phyloP scores from a whole-genome alignment of 1,140 invertebrate genomes.

The Trichoplusia ni region DNA sequence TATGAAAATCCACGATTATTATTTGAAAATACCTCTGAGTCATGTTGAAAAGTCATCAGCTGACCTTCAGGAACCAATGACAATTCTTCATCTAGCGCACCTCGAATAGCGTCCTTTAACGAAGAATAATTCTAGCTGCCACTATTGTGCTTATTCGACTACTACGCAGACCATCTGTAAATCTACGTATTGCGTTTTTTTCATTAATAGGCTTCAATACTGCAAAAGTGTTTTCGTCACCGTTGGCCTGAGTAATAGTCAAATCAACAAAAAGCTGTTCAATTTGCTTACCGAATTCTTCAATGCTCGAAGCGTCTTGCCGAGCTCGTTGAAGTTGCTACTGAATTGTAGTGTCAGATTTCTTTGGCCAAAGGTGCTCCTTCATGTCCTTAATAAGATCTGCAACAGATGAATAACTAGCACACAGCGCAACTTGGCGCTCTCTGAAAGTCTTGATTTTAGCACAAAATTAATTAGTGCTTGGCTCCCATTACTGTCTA shows the following conservation, averaged over 20 bases:
- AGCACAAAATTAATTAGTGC: too few species aligned
- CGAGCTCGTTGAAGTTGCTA: too few species aligned
- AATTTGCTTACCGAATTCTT: too few species aligned
- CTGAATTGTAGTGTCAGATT: too few species aligned
- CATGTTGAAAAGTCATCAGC: not conserved
- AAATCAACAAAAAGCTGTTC: not conserved
- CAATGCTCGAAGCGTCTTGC: too few species aligned
- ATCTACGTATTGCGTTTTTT: conserved; percentile 4
- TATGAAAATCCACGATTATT: not conserved
- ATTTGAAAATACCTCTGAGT: not conserved
- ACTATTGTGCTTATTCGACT: conserved; percentile 11
- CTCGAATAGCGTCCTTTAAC: conserved; percentile 1
- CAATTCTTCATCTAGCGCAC: not conserved
- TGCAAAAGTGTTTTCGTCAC: not conserved
- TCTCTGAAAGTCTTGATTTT: too few species aligned
- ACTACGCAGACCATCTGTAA: conserved; percentile 17
- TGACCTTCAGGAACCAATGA: not conserved
- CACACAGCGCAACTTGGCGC: too few species aligned
- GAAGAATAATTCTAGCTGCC: not conserved
- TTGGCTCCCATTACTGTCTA: too few species aligned
- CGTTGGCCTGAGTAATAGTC: not conserved
- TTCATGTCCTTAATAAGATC: too few species aligned
- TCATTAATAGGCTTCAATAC: conserved; percentile 23
- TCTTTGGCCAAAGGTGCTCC: too few species aligned
- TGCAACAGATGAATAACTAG: too few species aligned